A percentile compares a stretch with the other conserved stretches of the same genome.
Conservation (phyloP, 2,888 invertebrate species). For the Agapostemon virescens region DNA sequence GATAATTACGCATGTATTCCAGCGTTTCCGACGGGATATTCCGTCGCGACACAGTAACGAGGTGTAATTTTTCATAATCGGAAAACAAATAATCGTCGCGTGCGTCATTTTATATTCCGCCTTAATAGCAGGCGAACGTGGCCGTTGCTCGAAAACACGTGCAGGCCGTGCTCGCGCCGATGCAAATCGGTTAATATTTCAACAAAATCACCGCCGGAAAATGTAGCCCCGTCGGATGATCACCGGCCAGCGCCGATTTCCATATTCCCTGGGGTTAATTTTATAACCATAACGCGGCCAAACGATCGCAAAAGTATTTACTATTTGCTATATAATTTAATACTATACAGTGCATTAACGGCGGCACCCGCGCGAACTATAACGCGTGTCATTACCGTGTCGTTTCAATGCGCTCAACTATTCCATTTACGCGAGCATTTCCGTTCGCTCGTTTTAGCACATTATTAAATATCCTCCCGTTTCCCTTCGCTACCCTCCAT, state of each 20-base stretch:
- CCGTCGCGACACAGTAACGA: background rate
- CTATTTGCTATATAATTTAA: slow-evolving; percentile 44
- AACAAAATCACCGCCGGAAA: slow-evolving; percentile 42
- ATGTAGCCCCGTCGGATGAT: slow-evolving; percentile 31
- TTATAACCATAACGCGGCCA: slow-evolving; percentile 43
- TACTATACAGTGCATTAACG: slow-evolving; percentile 25
- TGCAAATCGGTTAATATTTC: slow-evolving; percentile 56
- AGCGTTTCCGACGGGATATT: background rate
- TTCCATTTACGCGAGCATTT: slow-evolving; percentile 16
- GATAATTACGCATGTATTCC: background rate
- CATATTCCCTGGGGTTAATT: slow-evolving; percentile 45
- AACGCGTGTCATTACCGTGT: slow-evolving; percentile 11
- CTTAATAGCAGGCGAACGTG: slow-evolving; percentile 1
- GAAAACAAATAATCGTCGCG: slow-evolving; percentile 33
- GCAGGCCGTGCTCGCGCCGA: slow-evolving; percentile 10
- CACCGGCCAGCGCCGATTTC: slow-evolving; percentile 36
- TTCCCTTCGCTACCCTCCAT: background rate
- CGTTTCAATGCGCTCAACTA: slow-evolving; percentile 17
- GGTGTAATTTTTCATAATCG: slow-evolving; percentile 42
- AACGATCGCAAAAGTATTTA: slow-evolving; percentile 45
- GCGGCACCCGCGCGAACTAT: background rate
- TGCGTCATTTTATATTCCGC: slow-evolving; percentile 28
- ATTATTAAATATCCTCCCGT: slow-evolving; percentile 20
- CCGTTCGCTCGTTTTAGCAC: slow-evolving; percentile 15
- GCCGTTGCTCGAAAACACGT: background rate